Base-by-base conservation (phyloP, 2,113 vertebrate genomes). In the Siniperca knerii region DNA sequence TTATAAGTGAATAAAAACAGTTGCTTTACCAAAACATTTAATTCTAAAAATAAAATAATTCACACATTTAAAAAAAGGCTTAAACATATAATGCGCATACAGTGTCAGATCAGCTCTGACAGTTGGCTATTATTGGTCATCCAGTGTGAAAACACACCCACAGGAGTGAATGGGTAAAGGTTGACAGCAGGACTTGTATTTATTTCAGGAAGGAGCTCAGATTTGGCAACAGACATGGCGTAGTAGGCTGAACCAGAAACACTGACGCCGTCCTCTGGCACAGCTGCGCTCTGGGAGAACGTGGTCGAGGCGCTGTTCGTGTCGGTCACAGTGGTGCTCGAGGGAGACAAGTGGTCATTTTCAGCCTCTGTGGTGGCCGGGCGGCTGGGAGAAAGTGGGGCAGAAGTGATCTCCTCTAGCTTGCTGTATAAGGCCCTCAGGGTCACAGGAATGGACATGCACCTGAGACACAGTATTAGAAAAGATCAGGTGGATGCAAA, bases 361-460 rank as follows among this genome's bases (percentile, higher is more conserved):
- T 81, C 33, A 0, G 77, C 33, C 75, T 77, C 68, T 46, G 87
- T 23, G 75, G 71, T 20, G 75, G 73, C 67, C 6, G 16, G 29
- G 10, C 4, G 13, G 60, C 40, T 21, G 8, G 81, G 33, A 21
- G 73, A 54, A 58, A 46, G 37, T 8, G 61, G 37, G 35, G 61
- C 23, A n/a, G 81, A 20, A 55, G 60, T 8, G 64, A 55, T 81
- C 69, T 90, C 88, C 58, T 89, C 46, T 6, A 95, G 76, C 0
- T 90, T 96, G 88, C 73, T 90, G 78, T 91, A 93, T 67, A 98
- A 85, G 18, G 94, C 88, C 88, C 91, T 95, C 94, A 97, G 93
- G 69, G 96, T 95, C 80, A 95, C 81, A 10, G 97, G 97, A 21
- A 98, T 76, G 46, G 97, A 98, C 96, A 96, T 94, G 81, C 91